Evolutionary conservation across 1,140 invertebrate species (phyloP).

Genomic region (Sycophila sp.): DNA sequence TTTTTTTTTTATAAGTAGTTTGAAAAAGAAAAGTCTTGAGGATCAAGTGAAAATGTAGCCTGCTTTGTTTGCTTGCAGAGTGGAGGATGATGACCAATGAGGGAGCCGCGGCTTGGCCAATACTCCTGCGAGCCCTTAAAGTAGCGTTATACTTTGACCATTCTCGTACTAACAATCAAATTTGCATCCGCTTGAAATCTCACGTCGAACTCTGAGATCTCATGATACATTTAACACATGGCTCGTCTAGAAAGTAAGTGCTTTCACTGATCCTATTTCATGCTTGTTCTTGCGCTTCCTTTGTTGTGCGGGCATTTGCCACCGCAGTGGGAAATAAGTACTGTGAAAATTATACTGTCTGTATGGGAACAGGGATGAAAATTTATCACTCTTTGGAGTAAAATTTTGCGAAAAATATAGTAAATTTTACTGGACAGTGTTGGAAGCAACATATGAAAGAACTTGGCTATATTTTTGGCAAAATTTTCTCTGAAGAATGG

Average conservation of each 20-base stretch:
- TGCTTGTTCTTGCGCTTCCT: no score
- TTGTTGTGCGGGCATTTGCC: not conserved
- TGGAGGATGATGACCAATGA: not conserved
- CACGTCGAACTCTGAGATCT: not conserved
- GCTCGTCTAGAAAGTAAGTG: slow-evolving; percentile 56
- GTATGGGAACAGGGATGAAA: no score
- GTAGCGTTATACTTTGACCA: not conserved
- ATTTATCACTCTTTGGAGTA: not conserved
- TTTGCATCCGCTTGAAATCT: not conserved
- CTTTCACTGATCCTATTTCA: not conserved
- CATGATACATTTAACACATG: slow-evolving; percentile 52
- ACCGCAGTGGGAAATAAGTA: no score
- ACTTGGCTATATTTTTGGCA: no score
- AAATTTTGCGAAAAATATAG: not conserved
- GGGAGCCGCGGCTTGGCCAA: not conserved
- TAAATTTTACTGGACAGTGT: no score
- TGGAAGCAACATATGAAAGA: no score
- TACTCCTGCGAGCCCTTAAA: not conserved
- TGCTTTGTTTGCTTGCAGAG: slow-evolving; percentile 14
- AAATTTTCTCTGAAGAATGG: no score
- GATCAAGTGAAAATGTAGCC: no score
- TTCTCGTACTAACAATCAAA: not conserved
- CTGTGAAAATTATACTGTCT: no score
- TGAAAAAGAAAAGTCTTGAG: no score
- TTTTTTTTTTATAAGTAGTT: no score